Conservation (phyloP, 2,888 invertebrate genomes). For the Chelonus formosanus region DNA sequence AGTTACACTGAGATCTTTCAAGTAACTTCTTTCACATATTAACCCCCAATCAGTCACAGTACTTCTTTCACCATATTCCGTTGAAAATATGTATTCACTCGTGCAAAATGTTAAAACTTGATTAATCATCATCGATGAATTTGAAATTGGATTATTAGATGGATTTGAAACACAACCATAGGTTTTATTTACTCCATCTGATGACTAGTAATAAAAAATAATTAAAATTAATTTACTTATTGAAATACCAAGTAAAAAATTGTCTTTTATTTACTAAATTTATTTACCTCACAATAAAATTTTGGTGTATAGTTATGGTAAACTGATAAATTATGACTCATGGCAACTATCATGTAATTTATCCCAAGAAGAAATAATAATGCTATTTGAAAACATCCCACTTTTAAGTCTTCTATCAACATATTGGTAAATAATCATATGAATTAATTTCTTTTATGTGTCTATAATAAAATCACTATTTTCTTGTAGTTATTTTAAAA, state of each 20-base stretch:
- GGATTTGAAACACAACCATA: slow-evolving; percentile 46
- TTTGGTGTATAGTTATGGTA: slow-evolving; percentile 63
- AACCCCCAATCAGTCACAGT: slow-evolving; percentile 62
- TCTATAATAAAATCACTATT: slow-evolving; percentile 8
- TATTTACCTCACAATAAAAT: slow-evolving; percentile 60
- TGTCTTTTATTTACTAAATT: not conserved
- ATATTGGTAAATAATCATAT: slow-evolving; percentile 38
- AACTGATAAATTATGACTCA: slow-evolving; percentile 61
- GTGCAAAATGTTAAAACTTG: slow-evolving; percentile 28
- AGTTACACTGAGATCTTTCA: slow-evolving; percentile 56
- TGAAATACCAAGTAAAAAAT: slow-evolving; percentile 10
- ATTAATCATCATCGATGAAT: too few relatives aligned
- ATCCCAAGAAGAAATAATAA: slow-evolving; percentile 57
- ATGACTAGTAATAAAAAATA: slow-evolving; percentile 35
- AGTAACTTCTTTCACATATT: slow-evolving; percentile 60
- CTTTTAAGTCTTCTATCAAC: slow-evolving; percentile 54
- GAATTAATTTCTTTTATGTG: not conserved
- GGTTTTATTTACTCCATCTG: slow-evolving; percentile 42
- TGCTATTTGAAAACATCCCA: slow-evolving; percentile 59
- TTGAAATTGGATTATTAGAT: not conserved
- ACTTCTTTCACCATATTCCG: slow-evolving; percentile 49
- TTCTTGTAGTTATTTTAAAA: not conserved
- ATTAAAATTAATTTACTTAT: not conserved
- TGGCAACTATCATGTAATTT: slow-evolving; percentile 62
- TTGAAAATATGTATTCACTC: slow-evolving; percentile 50